Conservation (phyloP, 1,140 invertebrate genomes). For the Solenopsis fugax region DNA sequence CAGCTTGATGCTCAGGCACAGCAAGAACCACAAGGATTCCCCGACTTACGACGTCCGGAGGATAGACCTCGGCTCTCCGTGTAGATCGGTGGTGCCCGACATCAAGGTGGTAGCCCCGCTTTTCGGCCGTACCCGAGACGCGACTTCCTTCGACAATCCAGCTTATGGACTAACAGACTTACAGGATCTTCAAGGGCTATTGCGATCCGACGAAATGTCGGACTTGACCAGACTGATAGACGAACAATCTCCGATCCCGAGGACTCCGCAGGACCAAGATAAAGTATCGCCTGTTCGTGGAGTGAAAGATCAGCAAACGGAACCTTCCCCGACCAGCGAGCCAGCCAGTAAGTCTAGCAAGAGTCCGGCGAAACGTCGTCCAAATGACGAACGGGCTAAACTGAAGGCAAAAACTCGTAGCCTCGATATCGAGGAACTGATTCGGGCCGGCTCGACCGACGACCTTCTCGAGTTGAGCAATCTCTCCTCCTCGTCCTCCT, state of each 20-base stretch:
- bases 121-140: constrained; percentile 69
- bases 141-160: constrained; percentile 85
- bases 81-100: constrained; percentile 76
- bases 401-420: constrained; percentile 63
- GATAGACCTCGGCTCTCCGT: constrained; percentile 83
- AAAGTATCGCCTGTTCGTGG: constrained; percentile 15
- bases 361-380: constrained; percentile 50
- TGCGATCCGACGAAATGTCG: constrained; percentile 82
- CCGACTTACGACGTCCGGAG: constrained; percentile 80
- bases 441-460: constrained; percentile 85
- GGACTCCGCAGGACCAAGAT: constrained; percentile 48
- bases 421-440: constrained; percentile 80
- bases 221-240: constrained; percentile 82
- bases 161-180: constrained; percentile 83
- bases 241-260: constrained; percentile 72
- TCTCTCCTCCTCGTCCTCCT: constrained; percentile 69
- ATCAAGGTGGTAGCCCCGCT: constrained; percentile 78
- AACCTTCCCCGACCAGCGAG: neutral
- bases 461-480: constrained; percentile 83
- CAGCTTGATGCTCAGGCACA: constrained; percentile 76
- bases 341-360: constrained; percentile 51
- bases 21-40: constrained; percentile 74
- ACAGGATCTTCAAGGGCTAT: constrained; percentile 79
- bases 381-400: constrained; percentile 65
- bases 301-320: constrained; percentile 51